Evolutionary conservation across 2,797 vertebrate species (phyloP).

Genomic region (Artibeus lituratus): DNA sequence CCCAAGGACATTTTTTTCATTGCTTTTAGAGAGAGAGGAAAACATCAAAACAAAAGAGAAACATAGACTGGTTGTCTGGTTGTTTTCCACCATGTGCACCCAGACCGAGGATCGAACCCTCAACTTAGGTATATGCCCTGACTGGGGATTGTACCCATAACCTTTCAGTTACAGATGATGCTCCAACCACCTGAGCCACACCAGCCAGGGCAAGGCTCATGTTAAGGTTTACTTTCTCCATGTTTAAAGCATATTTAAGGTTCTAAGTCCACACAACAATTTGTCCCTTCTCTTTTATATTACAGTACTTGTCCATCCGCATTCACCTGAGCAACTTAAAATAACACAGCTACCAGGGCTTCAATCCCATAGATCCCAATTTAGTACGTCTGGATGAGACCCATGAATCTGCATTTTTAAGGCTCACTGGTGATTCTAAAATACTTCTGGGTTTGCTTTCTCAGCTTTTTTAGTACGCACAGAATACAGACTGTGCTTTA

Average conservation of each 20-base stretch:
- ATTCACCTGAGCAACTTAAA: not conserved
- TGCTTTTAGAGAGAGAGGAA: too few relatives aligned
- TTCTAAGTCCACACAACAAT: not conserved
- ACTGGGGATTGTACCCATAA: too few relatives aligned
- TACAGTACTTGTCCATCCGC: not conserved
- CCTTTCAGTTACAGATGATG: too few relatives aligned
- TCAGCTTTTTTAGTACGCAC: not conserved
- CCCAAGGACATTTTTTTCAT: too few relatives aligned
- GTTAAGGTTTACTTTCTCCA: not conserved
- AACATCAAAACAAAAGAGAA: too few relatives aligned
- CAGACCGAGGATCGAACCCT: too few relatives aligned
- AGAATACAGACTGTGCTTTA: not conserved
- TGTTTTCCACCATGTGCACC: too few relatives aligned
- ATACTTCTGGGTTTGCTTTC: not conserved
- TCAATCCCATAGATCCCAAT: not conserved
- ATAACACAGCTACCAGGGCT: not conserved
- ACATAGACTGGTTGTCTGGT: too few relatives aligned
- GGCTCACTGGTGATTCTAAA: not conserved
- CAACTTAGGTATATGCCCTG: too few relatives aligned
- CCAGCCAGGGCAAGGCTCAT: not conserved
- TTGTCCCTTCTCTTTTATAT: conserved; percentile 33
- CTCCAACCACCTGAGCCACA: too few relatives aligned
- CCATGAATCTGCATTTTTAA: not conserved
- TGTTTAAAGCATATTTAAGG: not conserved
- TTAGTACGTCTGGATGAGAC: conserved; percentile 28